Evolutionary conservation across 2,888 invertebrate species (phyloP), one percentile per base, ranked within the genome.

Genomic region (Holacanthella duospinosa): DNA sequence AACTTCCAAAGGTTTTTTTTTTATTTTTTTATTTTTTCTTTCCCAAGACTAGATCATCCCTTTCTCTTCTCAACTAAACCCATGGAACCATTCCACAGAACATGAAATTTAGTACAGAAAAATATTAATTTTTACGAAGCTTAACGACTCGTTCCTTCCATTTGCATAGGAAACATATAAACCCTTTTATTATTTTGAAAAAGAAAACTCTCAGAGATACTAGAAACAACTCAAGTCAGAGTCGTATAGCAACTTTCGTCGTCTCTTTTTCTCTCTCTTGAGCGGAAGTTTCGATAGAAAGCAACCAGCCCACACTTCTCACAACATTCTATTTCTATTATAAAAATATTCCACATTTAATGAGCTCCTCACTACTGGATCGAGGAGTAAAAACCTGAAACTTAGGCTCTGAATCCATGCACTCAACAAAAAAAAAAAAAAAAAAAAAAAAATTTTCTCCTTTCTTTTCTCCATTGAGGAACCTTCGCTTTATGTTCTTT

Each of bases 121-220:
- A 36, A 65, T 60, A 63, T 60, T 63, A 63, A 65, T 65, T 65
- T 65, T 65, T 63, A 65, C 58, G 55, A 44, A 61, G 62, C 62
- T 48, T 64, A 62, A 64, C 61, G 62, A 66, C 66, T 63, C 60
- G 55, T 61, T 63, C 55, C 59, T 63, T 25, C 59, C 61, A 66
- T 66, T 61, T 61, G 61, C 63, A 60, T 29, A 29, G 28, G 59
- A 59, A 44, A 43, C 44, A 44, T 26, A 59, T 59, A 43, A 29
- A 59, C 28, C 29, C 29, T 59, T 59, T 44, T n/a, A 26, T 59
- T 43, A 26, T 26, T 48, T 48, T 21, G 48, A 48, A 48, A 48
- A 4, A 48, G 48, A n/a, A 27, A 59, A 44, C 12, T 9, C 36
- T 36, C 36, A 16, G 48, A 48, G 48, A 48, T 48, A 59, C n/a